Evolutionary conservation across 2,888 invertebrate genomes (phyloP), one percentile per base, ranked within the genome.

Genomic region (Boloria selene): DNA sequence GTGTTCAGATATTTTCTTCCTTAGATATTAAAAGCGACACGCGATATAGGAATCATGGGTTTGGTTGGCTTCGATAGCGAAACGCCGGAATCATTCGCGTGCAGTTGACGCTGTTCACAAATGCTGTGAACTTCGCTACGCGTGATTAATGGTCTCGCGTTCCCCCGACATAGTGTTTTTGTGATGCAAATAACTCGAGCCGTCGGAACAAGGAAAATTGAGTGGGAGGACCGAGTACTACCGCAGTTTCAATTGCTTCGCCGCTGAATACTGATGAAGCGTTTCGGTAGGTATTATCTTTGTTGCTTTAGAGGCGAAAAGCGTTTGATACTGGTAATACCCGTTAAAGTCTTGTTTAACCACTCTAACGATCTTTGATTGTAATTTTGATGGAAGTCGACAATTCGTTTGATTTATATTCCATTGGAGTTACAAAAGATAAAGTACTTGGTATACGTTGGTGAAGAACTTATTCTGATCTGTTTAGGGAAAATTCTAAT

Each of bases 101-200:
- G 89, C 81, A 84, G 84, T 80, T 88, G 87, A 87, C 87, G 86
- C 86, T 81, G 86, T 89, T 88, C 87, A 86, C 80, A 79, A 79
- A 79, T 81, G 81, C 79, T 80, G 81, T 81, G 82, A 81, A 87
- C 87, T 88, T 85, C 86, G 85, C 82, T 84, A 83, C 84, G 82
- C 80, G 88, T 90, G 91, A 90, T 91, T 91, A 91, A 91, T 91
- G 87, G 87, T 86, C 84, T 80, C 83, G 86, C 87, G 85, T 85
- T 87, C 89, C 86, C 88, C 81, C 88, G 86, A 90, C 89, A 90
- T 89, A 88, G 88, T 90, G 91, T 90, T 91, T 91, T 91, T 91
- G 90, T 91, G 90, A 91, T 91, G 91, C 91, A 91, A 91, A 91
- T 91, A 88, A 90, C 88, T 90, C 85, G 85, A 88, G 86, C 86